Evolutionary conservation across 2,888 invertebrate genomes (phyloP), one percentile per base, ranked within the genome.

Genomic region (Sarcophaga variegata): DNA sequence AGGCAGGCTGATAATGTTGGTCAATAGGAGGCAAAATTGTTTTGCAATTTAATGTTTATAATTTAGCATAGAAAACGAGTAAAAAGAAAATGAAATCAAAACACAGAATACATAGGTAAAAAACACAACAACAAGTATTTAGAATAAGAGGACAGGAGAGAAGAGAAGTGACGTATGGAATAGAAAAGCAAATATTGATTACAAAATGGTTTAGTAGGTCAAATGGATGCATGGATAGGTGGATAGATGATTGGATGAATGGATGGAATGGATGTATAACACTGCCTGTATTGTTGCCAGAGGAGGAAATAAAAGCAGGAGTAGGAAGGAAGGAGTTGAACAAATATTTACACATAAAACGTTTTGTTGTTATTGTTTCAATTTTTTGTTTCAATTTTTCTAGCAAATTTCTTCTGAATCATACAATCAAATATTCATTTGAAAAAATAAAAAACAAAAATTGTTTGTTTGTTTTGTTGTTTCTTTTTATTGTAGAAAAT

Each of bases 171-270:
- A 22, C 27, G 6, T 27, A 25, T 25, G 37, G 37, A 37, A 37
- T 67, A 4, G 14, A 81, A 83, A 84, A 78, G 37, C 70, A 86
- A 84, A 86, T 84, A 84, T 86, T 86, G 81, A 86, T 84, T 84
- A 70, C 60, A 72, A 86, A 81, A 62, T 81, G 72, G 81, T 86
- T 86, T 78, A 86, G 77, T 86, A 75, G 86, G 86, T 86, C 86
- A 86, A 86, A 60, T 70, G 59, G 64, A 47, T 63, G 54, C 4
- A 49, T 14, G 49, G 4, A 14, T 49, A 2, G 49, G 1, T 78
- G 81, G 77, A 78, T 70, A 83, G 86, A 83, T 83, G 83, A 84
- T 59, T 70, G 63, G 64, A 27, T 63, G 45, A 4, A 12, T 14
- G 12, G 0, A 14, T 49, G 14, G 14, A 37, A 37, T 37, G 37